Conservation (phyloP, 1,140 invertebrate species). For the Drosophila ambigua region DNA sequence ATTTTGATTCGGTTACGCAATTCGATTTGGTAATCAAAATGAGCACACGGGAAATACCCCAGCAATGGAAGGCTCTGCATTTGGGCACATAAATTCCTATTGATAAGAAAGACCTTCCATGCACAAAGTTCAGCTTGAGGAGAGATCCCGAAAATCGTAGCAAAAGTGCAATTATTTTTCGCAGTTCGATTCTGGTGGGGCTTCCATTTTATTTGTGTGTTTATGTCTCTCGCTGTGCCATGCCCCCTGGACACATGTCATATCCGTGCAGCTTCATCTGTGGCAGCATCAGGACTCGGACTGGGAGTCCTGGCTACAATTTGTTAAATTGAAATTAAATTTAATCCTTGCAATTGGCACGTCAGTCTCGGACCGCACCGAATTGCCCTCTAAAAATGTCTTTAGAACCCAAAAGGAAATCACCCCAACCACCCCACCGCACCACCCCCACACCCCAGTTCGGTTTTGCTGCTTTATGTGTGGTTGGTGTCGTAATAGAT, state of each 20-base stretch:
- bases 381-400: slow-evolving; percentile 72
- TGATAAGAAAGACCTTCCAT: too few species aligned
- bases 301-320: slow-evolving; percentile 45
- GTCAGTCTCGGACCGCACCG: slow-evolving; percentile 68
- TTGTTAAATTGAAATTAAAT: slow-evolving; percentile 77
- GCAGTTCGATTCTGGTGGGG: too few species aligned
- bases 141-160: too few species aligned
- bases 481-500: slow-evolving; percentile 74
- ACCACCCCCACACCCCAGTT: background rate
- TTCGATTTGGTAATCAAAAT: slow-evolving; percentile 21
- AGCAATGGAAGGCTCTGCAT: too few species aligned
- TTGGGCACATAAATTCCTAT: too few species aligned
- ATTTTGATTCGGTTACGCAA: slow-evolving; percentile 30
- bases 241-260: background rate
- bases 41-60: background rate
- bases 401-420: slow-evolving; percentile 45
- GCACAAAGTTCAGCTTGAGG: too few species aligned
- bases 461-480: slow-evolving; percentile 31
- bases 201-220: background rate
- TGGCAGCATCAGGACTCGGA: too few species aligned
- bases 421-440: slow-evolving; percentile 2
- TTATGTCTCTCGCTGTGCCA: background rate
- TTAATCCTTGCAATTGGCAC: slow-evolving; percentile 77
- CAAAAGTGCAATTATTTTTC: too few species aligned
- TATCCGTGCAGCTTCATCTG: slow-evolving; percentile 13